These are phyloP conservation scores for Nibea coibor DNA, from an alignment of 2,113 vertebrate genomes.

Conservation along the genomic window DNA sequence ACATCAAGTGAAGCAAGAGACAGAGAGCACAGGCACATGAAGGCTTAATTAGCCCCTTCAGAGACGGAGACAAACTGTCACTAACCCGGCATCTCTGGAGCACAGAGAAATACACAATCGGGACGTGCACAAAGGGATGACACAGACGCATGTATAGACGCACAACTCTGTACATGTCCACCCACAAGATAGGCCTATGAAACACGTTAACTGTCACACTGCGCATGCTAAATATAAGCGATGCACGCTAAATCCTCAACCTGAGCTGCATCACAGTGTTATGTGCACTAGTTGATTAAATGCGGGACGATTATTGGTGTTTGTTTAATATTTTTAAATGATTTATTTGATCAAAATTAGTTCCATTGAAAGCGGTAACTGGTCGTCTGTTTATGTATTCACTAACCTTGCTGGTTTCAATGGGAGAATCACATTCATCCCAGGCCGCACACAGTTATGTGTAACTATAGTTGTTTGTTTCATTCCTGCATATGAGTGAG, in stretches of 20 bases:
- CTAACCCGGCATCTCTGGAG: slow-evolving; percentile 1
- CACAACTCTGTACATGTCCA: background rate
- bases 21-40: slow-evolving; percentile 48
- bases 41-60: slow-evolving; percentile 64
- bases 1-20: slow-evolving; percentile 36
- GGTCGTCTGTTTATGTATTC: background rate
- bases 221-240: background rate
- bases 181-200: slow-evolving; percentile 3
- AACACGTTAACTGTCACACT: background rate
- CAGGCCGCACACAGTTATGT: background rate
- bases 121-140: background rate
- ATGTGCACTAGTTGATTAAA: background rate
- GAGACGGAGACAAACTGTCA: slow-evolving; percentile 18
- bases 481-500: background rate
- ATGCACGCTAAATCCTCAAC: background rate
- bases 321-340: too few species aligned
- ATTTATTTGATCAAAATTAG: background rate
- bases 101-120: slow-evolving; percentile 17
- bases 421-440: background rate
- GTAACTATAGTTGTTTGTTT: background rate
- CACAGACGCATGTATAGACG: slow-evolving; percentile 2
- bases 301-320: too few species aligned
- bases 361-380: background rate
- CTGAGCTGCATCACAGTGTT: background rate
- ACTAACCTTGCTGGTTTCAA: background rate